These are phyloP conservation scores for Poeciliopsis turrubarensis DNA, from an alignment of 2,113 vertebrate species.

Conservation along the genomic window DNA sequence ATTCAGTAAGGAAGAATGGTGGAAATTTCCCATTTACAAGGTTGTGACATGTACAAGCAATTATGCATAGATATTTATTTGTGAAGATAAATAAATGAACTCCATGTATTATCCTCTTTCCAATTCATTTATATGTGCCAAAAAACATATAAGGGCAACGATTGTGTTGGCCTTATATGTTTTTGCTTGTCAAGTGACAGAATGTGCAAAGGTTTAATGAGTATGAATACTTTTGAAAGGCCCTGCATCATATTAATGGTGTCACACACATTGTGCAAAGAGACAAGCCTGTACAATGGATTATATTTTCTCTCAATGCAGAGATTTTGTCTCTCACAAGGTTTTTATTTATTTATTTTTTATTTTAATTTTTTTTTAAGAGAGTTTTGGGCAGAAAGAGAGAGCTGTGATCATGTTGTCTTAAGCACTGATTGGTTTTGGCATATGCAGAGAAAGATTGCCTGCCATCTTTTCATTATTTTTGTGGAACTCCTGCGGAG, in stretches of 20 bases:
- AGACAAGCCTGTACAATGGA: neutral
- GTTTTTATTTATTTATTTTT: neutral
- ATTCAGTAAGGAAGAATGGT: neutral
- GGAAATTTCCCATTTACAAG: neutral
- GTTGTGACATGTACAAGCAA: no score
- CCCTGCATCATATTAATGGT: neutral
- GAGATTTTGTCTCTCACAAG: constrained; percentile 24
- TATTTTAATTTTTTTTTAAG: neutral
- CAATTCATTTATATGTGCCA: neutral
- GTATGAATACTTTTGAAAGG: neutral
- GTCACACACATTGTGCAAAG: constrained; percentile 16
- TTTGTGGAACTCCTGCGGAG: constrained; percentile 54
- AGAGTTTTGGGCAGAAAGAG: constrained; percentile 36
- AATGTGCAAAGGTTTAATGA: neutral
- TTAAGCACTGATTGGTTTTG: constrained; percentile 74
- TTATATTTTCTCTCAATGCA: constrained; percentile 11
- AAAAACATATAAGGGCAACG: no score
- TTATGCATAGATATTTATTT: neutral
- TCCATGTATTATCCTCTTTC: neutral
- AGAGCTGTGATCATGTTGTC: constrained; percentile 48
- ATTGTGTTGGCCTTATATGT: neutral
- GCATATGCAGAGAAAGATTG: constrained; percentile 68
- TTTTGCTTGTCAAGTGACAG: neutral
- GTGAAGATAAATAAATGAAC: neutral
- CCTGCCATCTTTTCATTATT: constrained; percentile 75